These are phyloP conservation scores for Liposcelis brunnea DNA, from an alignment of 2,888 invertebrate species.

Conservation along the genomic window DNA sequence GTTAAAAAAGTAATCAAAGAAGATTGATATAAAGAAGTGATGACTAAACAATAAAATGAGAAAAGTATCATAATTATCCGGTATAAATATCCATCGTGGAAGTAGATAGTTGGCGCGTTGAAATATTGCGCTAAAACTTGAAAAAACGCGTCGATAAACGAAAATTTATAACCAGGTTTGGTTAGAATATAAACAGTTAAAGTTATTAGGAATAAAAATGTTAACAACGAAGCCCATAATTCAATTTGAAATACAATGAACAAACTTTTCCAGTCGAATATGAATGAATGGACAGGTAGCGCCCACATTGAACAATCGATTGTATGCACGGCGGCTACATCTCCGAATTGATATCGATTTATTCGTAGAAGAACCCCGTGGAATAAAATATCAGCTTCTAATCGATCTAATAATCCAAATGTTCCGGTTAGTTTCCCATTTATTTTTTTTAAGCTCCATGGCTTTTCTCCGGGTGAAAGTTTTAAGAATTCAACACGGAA, in stretches of 20 bases:
- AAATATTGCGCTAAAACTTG: no score
- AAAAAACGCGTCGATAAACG: no score
- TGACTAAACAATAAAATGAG: no score
- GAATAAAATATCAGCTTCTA: constrained; percentile 2
- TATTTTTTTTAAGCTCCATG: not conserved
- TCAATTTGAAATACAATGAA: not conserved
- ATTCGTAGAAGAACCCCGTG: not conserved
- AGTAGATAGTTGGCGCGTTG: no score
- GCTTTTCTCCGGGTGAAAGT: not conserved
- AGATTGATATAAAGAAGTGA: no score
- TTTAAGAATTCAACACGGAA: not conserved
- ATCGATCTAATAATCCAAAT: not conserved
- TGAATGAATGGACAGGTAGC: not conserved
- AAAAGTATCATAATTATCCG: no score
- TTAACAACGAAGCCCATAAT: not conserved
- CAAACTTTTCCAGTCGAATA: not conserved
- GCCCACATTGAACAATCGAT: not conserved
- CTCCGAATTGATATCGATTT: not conserved
- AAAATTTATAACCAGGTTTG: no score
- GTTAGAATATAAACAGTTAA: not conserved
- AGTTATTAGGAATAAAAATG: not conserved
- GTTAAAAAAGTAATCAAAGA: no score
- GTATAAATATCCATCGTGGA: no score
- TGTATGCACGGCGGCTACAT: not conserved
- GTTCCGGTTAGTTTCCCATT: not conserved